A percentile compares a stretch with the other conserved stretches of the same genome.
Conservation (phyloP, 2,113 vertebrate genomes). For the Neopipo cinnamomea region DNA sequence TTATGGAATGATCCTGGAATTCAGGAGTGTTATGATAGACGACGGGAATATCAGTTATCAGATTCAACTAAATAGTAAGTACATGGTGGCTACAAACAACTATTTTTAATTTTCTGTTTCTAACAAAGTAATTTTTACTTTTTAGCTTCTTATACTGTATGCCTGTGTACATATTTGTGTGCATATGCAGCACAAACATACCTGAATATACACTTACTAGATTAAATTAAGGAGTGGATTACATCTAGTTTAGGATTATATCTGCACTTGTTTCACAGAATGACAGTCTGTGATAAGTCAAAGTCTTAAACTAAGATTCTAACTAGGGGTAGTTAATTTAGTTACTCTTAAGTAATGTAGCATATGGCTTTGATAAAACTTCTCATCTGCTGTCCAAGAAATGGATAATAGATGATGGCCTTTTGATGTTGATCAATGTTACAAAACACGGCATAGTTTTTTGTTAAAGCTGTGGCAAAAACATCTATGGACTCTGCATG, state of each 20-base stretch:
- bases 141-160: not conserved
- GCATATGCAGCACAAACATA: not conserved
- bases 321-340: not conserved
- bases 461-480: not conserved
- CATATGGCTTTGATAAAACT: not conserved
- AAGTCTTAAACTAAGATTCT: slow-evolving; percentile 5
- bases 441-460: not conserved
- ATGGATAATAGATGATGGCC: not conserved
- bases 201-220: not conserved
- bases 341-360: not conserved
- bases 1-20: slow-evolving; percentile 95
- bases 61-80: slow-evolving; percentile 98
- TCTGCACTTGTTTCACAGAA: not conserved
- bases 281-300: not conserved
- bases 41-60: slow-evolving; percentile 94
- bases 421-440: not conserved
- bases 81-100: not conserved
- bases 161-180: not conserved
- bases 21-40: slow-evolving; percentile 90
- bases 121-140: not conserved
- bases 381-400: not conserved
- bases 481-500: not conserved
- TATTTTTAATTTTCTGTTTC: not conserved
- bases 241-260: not conserved
- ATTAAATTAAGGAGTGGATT: not conserved